Conservation (phyloP, 2,797 vertebrate species). For the Mus spretus region DNA sequence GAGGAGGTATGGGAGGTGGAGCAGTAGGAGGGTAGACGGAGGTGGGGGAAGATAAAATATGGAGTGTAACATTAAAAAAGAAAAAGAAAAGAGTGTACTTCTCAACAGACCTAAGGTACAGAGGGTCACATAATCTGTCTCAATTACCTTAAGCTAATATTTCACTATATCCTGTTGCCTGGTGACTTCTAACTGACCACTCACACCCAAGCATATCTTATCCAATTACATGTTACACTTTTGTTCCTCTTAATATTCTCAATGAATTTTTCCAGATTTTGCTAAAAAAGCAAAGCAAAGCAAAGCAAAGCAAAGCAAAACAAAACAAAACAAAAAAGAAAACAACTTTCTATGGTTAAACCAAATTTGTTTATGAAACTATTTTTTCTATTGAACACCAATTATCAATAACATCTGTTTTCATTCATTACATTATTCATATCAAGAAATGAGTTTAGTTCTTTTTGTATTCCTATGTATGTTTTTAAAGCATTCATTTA, state of each 20-base stretch:
- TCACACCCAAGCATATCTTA: background rate
- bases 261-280: background rate
- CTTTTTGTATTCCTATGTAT: background rate
- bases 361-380: slow-evolving; percentile 15
- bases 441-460: background rate
- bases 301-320: no score
- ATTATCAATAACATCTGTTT: slow-evolving; percentile 20
- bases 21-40: no score
- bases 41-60: no score
- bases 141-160: background rate
- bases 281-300: background rate
- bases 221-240: background rate
- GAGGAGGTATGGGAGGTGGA: no score
- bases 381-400: background rate
- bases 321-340: background rate
- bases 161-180: rapidly evolving
- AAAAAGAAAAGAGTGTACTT: background rate
- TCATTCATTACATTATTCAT: slow-evolving; percentile 3
- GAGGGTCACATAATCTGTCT: background rate
- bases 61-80: no score
- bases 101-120: background rate
- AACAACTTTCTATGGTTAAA: background rate
- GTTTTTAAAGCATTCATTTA: background rate
- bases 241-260: background rate
- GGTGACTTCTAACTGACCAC: background rate